A percentile compares a stretch with the other conserved stretches of the same genome.
These are phyloP conservation scores for Ctenomys sociabilis DNA, from an alignment of 2,113 vertebrate species.

Conservation along the genomic window DNA sequence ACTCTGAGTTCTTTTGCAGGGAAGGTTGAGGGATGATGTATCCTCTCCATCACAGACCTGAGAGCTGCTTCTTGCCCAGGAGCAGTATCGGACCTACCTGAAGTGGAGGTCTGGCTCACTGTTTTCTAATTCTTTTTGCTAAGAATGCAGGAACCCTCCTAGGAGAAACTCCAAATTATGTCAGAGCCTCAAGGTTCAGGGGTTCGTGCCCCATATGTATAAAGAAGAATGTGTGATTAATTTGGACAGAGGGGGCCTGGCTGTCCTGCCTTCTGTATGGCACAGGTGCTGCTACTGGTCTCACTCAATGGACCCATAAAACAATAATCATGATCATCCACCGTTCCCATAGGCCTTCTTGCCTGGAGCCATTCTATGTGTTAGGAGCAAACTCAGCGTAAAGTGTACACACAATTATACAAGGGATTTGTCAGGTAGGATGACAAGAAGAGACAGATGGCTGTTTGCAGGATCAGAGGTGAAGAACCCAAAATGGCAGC, in stretches of 20 bases:
- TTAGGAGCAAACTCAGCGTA: neutral
- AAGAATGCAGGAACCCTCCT: neutral
- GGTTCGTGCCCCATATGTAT: conserved; percentile 65
- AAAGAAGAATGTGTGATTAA: conserved; percentile 50
- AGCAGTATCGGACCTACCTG: neutral
- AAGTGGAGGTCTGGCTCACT: neutral
- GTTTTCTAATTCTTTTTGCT: conserved; percentile 1
- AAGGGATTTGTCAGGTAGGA: neutral
- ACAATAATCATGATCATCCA: neutral
- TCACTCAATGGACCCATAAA: conserved; percentile 52
- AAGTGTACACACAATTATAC: neutral
- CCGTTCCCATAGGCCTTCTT: conserved; percentile 33
- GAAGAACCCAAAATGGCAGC: neutral
- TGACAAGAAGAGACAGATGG: neutral
- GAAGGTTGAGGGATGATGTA: neutral
- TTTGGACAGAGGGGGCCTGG: neutral
- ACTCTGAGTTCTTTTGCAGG: neutral
- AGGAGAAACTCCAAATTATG: neutral
- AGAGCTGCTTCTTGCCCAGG: neutral
- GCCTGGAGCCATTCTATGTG: neutral
- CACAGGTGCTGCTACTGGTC: conserved; percentile 30
- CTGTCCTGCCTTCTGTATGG: conserved; percentile 15
- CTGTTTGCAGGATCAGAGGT: neutral
- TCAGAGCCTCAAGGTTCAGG: neutral
- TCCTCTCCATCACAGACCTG: neutral